Base-by-base conservation (phyloP, 2,113 vertebrate genomes). In the Psilopogon haemacephalus region DNA sequence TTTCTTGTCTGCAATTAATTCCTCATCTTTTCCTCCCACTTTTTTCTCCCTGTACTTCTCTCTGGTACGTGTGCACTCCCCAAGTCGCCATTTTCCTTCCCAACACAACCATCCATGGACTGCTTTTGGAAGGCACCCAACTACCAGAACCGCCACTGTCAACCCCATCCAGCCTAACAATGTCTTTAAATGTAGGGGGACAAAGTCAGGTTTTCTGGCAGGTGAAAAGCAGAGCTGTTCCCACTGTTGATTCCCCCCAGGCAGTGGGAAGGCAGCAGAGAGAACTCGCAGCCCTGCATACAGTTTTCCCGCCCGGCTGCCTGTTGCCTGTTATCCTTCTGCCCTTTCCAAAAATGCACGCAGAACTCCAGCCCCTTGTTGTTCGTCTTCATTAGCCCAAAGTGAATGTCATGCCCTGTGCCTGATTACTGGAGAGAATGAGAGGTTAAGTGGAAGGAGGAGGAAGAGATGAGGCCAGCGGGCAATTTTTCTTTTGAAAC, bases 261-360 rank as follows among this genome's bases (percentile, higher is more conserved):
- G 0, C 15, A 38, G 21, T 4, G 4, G 26, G 37, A 84, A 58
- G 63, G 63, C 2, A 1, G 73, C 50, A 1, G 1, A 4, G 63
- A 46, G 50, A 18, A 60, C 44, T 11, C 0, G 0, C 76, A 91
- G 59, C 35, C n/a, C 68, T 58, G 23, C 30, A 4, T 0, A 38
- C 37, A 27, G 15, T 86, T 83, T 80, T 40, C 56, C 37, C 32
- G 18, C 12, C 17, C 38, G 15, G 44, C 15, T 64, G 35, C 26
- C 52, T n/a, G 5, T 58, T 4, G 1, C 26, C 46, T 33, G 4
- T 62, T 3, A 1, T 60, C 54, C 64, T 26, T 55, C 54, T 40
- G 38, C 38, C 38, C 35, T 65, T 50, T 35, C 74, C 62, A 44
- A 30, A 68, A 15, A 33, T 35, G 62, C 24, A 16, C 16, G 1